Base-by-base conservation (phyloP, 2,797 vertebrate genomes). In the Glyptemys insculpta region DNA sequence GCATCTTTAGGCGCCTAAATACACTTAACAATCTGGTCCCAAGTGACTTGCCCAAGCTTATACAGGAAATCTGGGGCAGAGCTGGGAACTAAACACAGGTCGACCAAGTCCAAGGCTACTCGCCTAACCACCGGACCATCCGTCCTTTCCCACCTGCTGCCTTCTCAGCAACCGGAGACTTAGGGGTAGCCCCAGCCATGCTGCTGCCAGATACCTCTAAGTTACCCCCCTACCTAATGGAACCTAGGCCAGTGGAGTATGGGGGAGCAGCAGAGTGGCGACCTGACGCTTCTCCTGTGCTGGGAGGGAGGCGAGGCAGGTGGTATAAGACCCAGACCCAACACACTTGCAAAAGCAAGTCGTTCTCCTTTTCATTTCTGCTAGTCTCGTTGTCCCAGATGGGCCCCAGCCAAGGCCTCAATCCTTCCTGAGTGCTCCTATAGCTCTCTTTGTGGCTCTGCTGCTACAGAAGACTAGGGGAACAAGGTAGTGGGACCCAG, bases 141-240 rank as follows among this genome's bases (percentile, higher is more conserved):
- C 41, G 27, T 74, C 12, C 25, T 74, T 74, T 96, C 94, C 96
- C 95, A 92, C 57, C 93, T 97, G 95, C 94, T 93, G 91, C 94
- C 59, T 4, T 54, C 0, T 78, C 34, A 65, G 34, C 34, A 68
- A 23, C 65, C 9, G 2, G n/a, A 68, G n/a, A 37, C 65, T 11
- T 37, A 68, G 18, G 34, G 65, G 2, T 9, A 37, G n/a, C 19
- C n/a, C n/a, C 16, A 37, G 18, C 18, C 74, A 15, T 16, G 74
- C 12, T 27, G 21, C 21, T 44, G 41, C 41, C 72, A 74, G 41
- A 44, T 27, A 2, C 31, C 15, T 57, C 5, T 59, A 74, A 92
- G 19, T 81, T 80, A 5, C 19, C 27, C 3, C 52, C 44, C 16
- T 41, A 53, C 57, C 11, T 90, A 87, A 76, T 81, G 37, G 14